A percentile compares a stretch with the other conserved stretches of the same genome.
Conservation (phyloP, 2,797 vertebrate species). For the Brotula barbata region DNA sequence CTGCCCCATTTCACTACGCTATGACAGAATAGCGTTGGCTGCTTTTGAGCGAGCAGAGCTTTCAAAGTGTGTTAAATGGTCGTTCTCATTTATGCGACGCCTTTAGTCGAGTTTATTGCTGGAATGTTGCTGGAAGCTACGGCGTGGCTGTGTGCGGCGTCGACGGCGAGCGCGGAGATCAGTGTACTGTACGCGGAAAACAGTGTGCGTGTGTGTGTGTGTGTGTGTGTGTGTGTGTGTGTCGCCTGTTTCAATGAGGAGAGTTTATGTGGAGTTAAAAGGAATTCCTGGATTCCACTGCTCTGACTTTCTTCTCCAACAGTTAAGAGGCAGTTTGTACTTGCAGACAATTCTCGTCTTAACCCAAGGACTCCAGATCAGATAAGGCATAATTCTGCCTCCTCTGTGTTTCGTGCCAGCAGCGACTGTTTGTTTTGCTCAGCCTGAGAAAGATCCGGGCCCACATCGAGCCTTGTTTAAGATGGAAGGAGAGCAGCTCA, state of each 20-base stretch:
- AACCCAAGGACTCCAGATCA: constrained; percentile 64
- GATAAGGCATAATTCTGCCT: constrained; percentile 73
- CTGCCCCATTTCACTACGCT: constrained; percentile 34
- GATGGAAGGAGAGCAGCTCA: constrained; percentile 39
- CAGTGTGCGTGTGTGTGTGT: too few species aligned
- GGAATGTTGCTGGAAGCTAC: neutral
- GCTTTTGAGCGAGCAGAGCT: constrained; percentile 40
- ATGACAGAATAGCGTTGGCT: constrained; percentile 24
- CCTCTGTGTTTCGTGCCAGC: constrained; percentile 71
- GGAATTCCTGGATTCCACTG: neutral
- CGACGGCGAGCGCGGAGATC: neutral
- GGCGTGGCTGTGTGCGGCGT: neutral
- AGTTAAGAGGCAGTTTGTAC: constrained; percentile 16
- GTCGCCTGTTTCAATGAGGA: constrained; percentile 3
- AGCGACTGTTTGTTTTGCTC: constrained; percentile 75
- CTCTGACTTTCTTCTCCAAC: constrained; percentile 22
- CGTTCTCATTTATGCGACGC: constrained; percentile 15
- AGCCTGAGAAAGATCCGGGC: constrained; percentile 64
- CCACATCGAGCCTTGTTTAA: constrained; percentile 63
- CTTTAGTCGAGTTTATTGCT: constrained; percentile 2
- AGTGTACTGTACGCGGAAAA: neutral
- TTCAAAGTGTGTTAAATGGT: constrained; percentile 12
- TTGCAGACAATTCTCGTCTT: constrained; percentile 37
- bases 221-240: too few species aligned
- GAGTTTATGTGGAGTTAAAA: constrained; percentile 18